Conservation (phyloP, 2,888 invertebrate genomes). For the Cheilosia impressa region DNA sequence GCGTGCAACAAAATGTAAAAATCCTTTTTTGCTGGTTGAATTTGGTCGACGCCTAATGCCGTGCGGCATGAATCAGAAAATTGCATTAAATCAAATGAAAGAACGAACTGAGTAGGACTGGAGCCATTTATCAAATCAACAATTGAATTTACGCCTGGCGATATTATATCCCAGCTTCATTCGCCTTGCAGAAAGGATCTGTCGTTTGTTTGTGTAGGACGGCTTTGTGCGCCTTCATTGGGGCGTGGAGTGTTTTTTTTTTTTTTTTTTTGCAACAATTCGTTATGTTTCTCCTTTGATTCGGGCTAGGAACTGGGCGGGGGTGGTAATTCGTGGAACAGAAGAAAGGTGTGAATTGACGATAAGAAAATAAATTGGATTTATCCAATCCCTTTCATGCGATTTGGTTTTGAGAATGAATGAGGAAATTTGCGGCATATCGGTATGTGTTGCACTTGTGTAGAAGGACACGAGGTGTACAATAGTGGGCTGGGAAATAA, state of each 20-base stretch:
- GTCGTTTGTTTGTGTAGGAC: conserved; percentile 40
- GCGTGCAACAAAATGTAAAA: conserved; percentile 10
- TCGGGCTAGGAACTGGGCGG: conserved; percentile 6
- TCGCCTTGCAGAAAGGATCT: conserved; percentile 33
- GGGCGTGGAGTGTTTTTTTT: conserved; percentile 42
- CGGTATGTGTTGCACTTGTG: conserved; percentile 15
- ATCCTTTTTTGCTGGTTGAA: conserved; percentile 24
- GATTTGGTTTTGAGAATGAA: conserved; percentile 48
- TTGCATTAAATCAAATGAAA: conserved; percentile 74
- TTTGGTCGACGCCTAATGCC: conserved; percentile 47
- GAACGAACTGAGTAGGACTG: conserved; percentile 33
- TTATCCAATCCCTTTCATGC: conserved; percentile 52
- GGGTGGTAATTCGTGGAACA: conserved; percentile 65
- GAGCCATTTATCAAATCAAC: conserved; percentile 73
- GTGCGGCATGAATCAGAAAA: conserved; percentile 69
- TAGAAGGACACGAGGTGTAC: conserved; percentile 44
- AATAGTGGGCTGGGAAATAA: conserved; percentile 54
- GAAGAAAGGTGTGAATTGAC: conserved; percentile 72
- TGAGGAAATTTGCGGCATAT: conserved; percentile 1
- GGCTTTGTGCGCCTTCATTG: neutral
- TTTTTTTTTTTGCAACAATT: conserved; percentile 38
- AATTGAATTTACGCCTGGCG: conserved; percentile 70
- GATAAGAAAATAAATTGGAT: conserved; percentile 74
- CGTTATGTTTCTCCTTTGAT: conserved; percentile 26
- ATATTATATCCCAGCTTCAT: conserved; percentile 52